Conservation (phyloP, 2,797 vertebrate genomes). For the Peromyscus aztecus region DNA sequence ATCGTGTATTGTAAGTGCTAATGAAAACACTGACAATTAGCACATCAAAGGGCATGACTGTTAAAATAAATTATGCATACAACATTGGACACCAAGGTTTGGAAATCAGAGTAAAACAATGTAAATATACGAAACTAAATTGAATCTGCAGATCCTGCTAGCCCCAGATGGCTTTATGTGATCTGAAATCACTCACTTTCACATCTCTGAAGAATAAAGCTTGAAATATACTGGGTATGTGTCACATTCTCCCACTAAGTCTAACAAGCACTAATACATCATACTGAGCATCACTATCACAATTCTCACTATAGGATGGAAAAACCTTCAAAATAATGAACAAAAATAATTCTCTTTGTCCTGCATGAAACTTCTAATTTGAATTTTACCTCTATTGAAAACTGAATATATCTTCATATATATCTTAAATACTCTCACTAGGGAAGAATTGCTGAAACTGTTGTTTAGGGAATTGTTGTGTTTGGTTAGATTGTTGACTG, state of each 20-base stretch:
- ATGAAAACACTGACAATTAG: conserved; percentile 60
- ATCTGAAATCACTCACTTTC: conserved; percentile 68
- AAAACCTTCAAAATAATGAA: conserved; percentile 7
- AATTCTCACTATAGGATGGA: conserved; percentile 34
- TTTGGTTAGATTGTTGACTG: not conserved
- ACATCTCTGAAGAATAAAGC: conserved; percentile 70
- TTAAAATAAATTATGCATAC: conserved; percentile 59
- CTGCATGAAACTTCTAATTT: conserved; percentile 42
- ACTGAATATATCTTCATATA: conserved; percentile 57
- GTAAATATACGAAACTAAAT: conserved; percentile 63
- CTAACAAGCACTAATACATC: conserved; percentile 67
- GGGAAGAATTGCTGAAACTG: conserved; percentile 34
- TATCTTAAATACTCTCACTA: not conserved
- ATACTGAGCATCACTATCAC: conserved; percentile 29
- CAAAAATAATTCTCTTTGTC: conserved; percentile 59
- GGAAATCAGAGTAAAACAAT: conserved; percentile 28
- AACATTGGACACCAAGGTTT: conserved; percentile 54
- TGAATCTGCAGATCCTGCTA: conserved; percentile 69
- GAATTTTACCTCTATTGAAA: conserved; percentile 59
- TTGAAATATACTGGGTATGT: conserved; percentile 75
- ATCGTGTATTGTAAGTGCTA: conserved; percentile 63
- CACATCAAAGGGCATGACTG: not conserved
- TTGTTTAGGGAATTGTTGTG: not conserved
- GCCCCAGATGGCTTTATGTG: conserved; percentile 67
- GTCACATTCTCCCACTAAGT: conserved; percentile 67